Conservation (phyloP, 2,888 invertebrate genomes). For the Cephus sareptanus region DNA sequence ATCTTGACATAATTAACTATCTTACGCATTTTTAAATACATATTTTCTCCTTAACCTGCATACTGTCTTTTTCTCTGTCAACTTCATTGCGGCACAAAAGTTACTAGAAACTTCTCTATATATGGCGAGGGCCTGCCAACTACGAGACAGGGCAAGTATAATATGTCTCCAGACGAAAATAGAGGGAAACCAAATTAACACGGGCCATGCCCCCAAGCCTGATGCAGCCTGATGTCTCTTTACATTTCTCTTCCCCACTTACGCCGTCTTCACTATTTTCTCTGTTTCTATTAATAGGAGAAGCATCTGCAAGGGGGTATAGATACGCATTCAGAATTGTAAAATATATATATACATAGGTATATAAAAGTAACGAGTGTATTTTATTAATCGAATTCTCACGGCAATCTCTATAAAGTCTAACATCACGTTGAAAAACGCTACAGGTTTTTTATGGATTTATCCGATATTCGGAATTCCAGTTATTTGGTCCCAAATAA, state of each 20-base stretch:
- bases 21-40: not conserved
- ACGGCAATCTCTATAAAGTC: not conserved
- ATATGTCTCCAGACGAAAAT: constrained; percentile 37
- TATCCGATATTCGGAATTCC: not conserved
- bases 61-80: not conserved
- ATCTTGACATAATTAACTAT: not conserved
- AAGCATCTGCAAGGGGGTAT: not conserved
- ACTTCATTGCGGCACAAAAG: not conserved
- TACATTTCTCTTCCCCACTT: constrained; percentile 39
- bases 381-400: constrained; percentile 8
- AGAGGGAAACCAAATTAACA: constrained; percentile 46
- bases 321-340: not conserved
- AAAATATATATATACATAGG: constrained; percentile 17
- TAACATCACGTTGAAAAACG: not conserved
- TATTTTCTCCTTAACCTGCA: not conserved
- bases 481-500: not conserved
- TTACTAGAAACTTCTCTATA: not conserved
- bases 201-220: constrained; percentile 35
- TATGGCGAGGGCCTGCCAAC: not conserved
- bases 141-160: constrained; percentile 20
- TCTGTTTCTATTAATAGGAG: constrained; percentile 34
- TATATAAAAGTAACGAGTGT: constrained; percentile 5
- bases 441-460: not conserved
- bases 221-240: constrained; percentile 24
- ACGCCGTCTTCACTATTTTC: constrained; percentile 43